Evolutionary conservation across 2,113 vertebrate genomes (phyloP).

Genomic region (Guaruba guarouba): DNA sequence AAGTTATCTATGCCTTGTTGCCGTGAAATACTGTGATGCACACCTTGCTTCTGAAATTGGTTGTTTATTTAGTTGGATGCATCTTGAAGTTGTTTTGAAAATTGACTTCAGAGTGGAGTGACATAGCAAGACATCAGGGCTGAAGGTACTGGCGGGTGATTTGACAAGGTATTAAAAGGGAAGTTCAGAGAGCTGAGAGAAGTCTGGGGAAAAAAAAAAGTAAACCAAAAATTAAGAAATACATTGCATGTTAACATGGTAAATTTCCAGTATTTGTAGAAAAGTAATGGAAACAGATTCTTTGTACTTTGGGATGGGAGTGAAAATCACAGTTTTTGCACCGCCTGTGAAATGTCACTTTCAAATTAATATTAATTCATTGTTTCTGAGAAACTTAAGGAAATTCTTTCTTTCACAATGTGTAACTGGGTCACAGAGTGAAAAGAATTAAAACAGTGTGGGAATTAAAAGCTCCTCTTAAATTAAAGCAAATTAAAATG

Average conservation of each 20-base stretch:
- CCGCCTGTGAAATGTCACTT: neutral
- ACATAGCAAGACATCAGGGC: neutral
- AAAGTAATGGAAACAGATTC: neutral
- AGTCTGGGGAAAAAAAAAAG: neutral
- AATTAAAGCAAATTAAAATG: conserved; percentile 43
- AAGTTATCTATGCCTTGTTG: neutral
- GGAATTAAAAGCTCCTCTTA: conserved; percentile 26
- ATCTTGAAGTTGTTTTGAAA: neutral
- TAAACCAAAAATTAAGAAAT: neutral
- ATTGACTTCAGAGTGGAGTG: neutral
- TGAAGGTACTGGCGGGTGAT: neutral
- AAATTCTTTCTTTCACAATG: neutral
- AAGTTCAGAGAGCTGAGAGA: neutral
- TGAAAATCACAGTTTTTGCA: neutral
- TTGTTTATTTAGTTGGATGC: neutral
- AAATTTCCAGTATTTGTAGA: neutral
- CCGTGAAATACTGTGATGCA: neutral
- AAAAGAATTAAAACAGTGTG: conserved; percentile 1
- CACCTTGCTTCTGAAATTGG: neutral
- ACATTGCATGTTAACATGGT: neutral
- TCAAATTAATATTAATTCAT: neutral
- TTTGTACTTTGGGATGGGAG: neutral
- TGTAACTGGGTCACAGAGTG: conserved; percentile 5
- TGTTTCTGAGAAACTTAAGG: neutral
- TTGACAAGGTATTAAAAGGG: neutral